Percentiles rank a stretch among this genome's conserved stretches.
phyloP scores from a whole-genome alignment of 2,888 invertebrate genomes.

The Stictocephala bisonia region DNA sequence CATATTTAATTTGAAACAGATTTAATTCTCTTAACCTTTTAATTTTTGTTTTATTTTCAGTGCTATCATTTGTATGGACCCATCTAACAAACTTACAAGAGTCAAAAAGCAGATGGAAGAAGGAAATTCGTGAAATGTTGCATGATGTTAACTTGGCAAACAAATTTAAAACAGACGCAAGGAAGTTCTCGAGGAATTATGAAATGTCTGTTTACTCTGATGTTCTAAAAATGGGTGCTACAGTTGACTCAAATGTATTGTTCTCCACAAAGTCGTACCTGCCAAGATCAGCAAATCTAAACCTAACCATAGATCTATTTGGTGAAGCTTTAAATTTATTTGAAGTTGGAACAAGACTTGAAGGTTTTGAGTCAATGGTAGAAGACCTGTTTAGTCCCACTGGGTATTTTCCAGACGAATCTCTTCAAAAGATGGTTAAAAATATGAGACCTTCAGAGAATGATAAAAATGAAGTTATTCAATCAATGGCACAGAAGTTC shows the following conservation, averaged over 20 bases:
- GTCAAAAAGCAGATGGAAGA: slow-evolving; percentile 84
- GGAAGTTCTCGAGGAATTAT: slow-evolving; percentile 91
- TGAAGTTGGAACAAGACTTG: slow-evolving; percentile 83
- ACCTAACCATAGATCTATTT: slow-evolving; percentile 86
- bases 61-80: slow-evolving; percentile 94
- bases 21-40: too few species aligned
- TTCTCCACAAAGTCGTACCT: slow-evolving; percentile 88
- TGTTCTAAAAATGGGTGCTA: slow-evolving; percentile 86
- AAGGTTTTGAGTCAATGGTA: slow-evolving; percentile 88
- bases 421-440: slow-evolving; percentile 69
- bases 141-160: slow-evolving; percentile 80
- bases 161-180: slow-evolving; percentile 85
- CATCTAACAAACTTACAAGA: slow-evolving; percentile 88
- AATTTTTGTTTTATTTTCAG: slow-evolving; percentile 65
- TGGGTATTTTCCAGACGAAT: slow-evolving; percentile 75
- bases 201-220: slow-evolving; percentile 90
- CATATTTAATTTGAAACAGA: too few species aligned
- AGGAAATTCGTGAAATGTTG: slow-evolving; percentile 85
- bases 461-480: slow-evolving; percentile 67
- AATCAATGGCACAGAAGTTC: slow-evolving; percentile 65
- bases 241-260: slow-evolving; percentile 85
- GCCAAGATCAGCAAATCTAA: slow-evolving; percentile 81
- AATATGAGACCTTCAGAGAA: slow-evolving; percentile 65
- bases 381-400: slow-evolving; percentile 85
- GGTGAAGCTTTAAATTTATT: slow-evolving; percentile 90